Evolutionary conservation across 2,888 invertebrate genomes (phyloP).

Genomic region (Trichogramma evanescens): DNA sequence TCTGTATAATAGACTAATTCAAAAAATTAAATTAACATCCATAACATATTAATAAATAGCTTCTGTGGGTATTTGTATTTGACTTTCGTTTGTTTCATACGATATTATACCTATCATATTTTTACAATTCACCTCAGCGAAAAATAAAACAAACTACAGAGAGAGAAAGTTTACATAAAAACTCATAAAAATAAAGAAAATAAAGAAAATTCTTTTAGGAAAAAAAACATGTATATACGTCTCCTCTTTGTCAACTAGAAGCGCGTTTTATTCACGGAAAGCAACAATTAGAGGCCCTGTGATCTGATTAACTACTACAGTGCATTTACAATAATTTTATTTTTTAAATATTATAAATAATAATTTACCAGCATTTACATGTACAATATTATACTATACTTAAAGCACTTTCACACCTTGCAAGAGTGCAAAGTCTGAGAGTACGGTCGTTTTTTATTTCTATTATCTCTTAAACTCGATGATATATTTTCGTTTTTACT

Average conservation of each 20-base stretch:
- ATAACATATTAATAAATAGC: not conserved
- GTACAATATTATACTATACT: constrained; percentile 26
- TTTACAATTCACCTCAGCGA: not conserved
- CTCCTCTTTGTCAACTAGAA: constrained; percentile 30
- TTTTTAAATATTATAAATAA: constrained; percentile 31
- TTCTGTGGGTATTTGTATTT: not conserved
- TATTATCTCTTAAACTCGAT: constrained; percentile 23
- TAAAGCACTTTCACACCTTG: constrained; percentile 28
- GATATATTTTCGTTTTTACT: constrained; percentile 28
- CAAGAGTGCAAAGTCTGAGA: constrained; percentile 28
- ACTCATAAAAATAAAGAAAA: constrained; percentile 30
- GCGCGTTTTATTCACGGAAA: constrained; percentile 45
- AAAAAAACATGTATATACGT: constrained; percentile 27
- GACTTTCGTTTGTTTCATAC: not conserved
- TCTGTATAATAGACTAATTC: too few relatives aligned
- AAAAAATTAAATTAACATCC: too few relatives aligned
- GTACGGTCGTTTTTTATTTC: constrained; percentile 21
- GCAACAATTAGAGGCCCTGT: constrained; percentile 47
- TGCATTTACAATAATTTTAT: constrained; percentile 40
- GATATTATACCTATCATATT: not conserved
- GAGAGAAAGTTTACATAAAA: constrained; percentile 24
- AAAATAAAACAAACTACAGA: constrained; percentile 15
- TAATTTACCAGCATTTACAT: constrained; percentile 21
- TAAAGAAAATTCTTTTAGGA: constrained; percentile 28
- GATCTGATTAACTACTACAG: constrained; percentile 40